phyloP scores from a whole-genome alignment of 2,888 invertebrate species.

The Lasioglossum calceatum region DNA sequence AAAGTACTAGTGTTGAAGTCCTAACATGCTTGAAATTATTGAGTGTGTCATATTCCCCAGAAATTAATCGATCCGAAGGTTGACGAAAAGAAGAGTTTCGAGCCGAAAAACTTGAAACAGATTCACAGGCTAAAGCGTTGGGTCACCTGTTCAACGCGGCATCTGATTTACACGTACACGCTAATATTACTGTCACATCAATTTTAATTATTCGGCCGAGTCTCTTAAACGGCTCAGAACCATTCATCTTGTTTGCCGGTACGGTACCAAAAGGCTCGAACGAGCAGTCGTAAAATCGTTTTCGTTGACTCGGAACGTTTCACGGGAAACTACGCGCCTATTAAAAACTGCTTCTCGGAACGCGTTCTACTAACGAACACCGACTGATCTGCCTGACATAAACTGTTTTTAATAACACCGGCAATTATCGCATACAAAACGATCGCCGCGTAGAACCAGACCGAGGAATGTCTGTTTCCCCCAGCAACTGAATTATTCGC shows the following conservation, averaged over 20 bases:
- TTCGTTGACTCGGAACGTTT: conserved; percentile 59
- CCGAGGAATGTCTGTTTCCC: conserved; percentile 34
- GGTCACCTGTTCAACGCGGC: conserved; percentile 21
- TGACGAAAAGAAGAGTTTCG: background rate
- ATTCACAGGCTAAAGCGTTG: background rate
- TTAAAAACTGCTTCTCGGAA: conserved; percentile 71
- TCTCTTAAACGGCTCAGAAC: conserved; percentile 55
- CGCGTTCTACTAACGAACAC: conserved; percentile 70
- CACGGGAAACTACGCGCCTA: conserved; percentile 69
- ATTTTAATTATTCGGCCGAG: conserved; percentile 69
- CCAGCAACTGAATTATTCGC: conserved; percentile 47
- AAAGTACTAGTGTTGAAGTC: too few species aligned
- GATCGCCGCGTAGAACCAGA: conserved; percentile 37
- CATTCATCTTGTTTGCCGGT: conserved; percentile 63
- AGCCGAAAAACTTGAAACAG: background rate
- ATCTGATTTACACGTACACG: conserved; percentile 43
- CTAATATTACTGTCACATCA: conserved; percentile 61
- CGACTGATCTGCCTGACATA: conserved; percentile 65
- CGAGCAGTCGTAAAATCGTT: conserved; percentile 71
- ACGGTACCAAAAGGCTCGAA: conserved; percentile 62
- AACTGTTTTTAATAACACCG: conserved; percentile 70
- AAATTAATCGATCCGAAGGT: background rate
- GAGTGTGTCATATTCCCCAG: background rate
- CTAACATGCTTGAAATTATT: too few species aligned
- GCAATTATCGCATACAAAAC: conserved; percentile 63